Evolutionary conservation across 1,140 invertebrate genomes (phyloP).

Genomic region (Daktulosphaira vitifoliae): DNA sequence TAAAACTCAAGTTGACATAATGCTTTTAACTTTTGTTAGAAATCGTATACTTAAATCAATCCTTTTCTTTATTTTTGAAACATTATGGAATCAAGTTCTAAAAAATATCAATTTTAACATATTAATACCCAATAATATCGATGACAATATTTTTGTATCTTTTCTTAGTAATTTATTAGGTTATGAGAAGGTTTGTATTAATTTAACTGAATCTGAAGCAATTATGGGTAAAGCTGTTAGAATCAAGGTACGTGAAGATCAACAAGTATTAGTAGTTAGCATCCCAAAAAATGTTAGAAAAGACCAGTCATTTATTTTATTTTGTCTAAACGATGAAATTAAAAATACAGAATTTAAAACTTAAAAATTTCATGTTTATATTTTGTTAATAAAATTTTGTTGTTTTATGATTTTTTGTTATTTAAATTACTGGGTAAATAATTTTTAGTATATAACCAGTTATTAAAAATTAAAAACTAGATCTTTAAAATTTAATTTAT

Average conservation of each 20-base stretch:
- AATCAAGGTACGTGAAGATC: neutral
- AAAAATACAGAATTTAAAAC: neutral
- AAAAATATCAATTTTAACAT: constrained; percentile 13
- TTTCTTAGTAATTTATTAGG: neutral
- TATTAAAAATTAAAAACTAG: constrained; percentile 7
- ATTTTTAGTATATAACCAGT: too few relatives aligned
- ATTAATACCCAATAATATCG: neutral
- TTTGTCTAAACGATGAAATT: neutral
- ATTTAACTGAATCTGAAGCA: constrained; percentile 12
- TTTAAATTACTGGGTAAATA: too few relatives aligned
- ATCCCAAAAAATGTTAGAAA: constrained; percentile 3
- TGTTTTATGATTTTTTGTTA: too few relatives aligned
- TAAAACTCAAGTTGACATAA: constrained; percentile 15
- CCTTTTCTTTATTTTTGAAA: constrained; percentile 1
- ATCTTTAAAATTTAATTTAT: too few relatives aligned
- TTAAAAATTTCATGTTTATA: too few relatives aligned
- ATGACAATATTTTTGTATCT: neutral
- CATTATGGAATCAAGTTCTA: neutral
- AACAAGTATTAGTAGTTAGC: constrained; percentile 9
- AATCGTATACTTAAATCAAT: constrained; percentile 3
- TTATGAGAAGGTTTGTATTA: neutral
- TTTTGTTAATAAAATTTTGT: too few relatives aligned
- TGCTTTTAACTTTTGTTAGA: constrained; percentile 23
- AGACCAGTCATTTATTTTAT: constrained; percentile 19
- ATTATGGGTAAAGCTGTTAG: constrained; percentile 18